Evolutionary conservation across 1,140 invertebrate genomes (phyloP).

Genomic region (Stenopsyche tienmushanensis): DNA sequence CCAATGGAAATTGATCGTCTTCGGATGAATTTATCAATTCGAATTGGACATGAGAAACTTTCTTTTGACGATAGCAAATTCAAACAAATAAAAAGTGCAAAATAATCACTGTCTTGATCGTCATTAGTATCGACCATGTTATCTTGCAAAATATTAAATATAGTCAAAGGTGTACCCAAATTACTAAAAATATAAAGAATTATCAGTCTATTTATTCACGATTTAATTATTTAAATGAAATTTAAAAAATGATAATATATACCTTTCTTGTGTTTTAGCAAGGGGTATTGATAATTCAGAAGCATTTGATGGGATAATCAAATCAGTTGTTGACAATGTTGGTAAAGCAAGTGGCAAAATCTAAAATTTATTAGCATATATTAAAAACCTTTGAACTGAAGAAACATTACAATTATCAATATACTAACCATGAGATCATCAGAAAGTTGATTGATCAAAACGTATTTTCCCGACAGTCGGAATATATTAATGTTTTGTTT

Average conservation of each 20-base stretch:
- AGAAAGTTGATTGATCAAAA: slow-evolving; percentile 27
- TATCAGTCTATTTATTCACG: background rate
- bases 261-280: too few relatives aligned
- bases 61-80: background rate
- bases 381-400: background rate
- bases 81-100: background rate
- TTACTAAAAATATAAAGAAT: slow-evolving; percentile 45
- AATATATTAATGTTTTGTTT: slow-evolving; percentile 35
- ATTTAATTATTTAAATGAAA: background rate
- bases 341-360: background rate
- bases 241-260: too few relatives aligned
- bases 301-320: slow-evolving; percentile 13
- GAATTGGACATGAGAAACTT: slow-evolving; percentile 57
- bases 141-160: slow-evolving; percentile 49
- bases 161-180: slow-evolving; percentile 52
- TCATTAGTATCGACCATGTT: slow-evolving; percentile 4
- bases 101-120: slow-evolving; percentile 27
- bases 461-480: slow-evolving; percentile 27
- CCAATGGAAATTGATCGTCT: slow-evolving; percentile 51
- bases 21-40: slow-evolving; percentile 54
- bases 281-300: slow-evolving; percentile 1
- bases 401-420: slow-evolving; percentile 5
- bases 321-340: background rate
- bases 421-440: slow-evolving; percentile 33
- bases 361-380: slow-evolving; percentile 8